Evolutionary conservation across 2,888 invertebrate genomes (phyloP).

Genomic region (Amphipoea lucens): DNA sequence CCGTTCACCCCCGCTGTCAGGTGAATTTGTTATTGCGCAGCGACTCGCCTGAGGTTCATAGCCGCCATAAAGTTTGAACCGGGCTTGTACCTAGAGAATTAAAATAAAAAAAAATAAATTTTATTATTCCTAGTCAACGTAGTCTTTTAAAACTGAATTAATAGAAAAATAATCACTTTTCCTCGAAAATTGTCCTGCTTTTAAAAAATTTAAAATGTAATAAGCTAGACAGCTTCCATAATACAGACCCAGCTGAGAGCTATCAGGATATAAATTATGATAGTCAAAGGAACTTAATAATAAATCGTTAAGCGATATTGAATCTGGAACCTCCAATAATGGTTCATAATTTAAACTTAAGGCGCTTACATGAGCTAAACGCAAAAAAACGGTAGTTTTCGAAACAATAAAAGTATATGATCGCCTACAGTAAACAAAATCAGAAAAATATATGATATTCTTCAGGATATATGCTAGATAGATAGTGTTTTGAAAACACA

Average conservation of each 20-base stretch:
- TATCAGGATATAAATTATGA: slow-evolving; percentile 54
- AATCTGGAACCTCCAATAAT: slow-evolving; percentile 53
- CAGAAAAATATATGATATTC: too few species aligned
- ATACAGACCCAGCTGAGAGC: slow-evolving; percentile 26
- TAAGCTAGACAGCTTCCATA: slow-evolving; percentile 25
- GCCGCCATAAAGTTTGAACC: not conserved
- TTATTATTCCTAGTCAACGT: not conserved
- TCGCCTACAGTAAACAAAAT: too few species aligned
- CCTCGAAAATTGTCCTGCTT: slow-evolving; percentile 1
- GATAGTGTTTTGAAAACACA: too few species aligned
- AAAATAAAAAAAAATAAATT: not conserved
- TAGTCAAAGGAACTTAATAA: slow-evolving; percentile 55
- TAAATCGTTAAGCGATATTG: slow-evolving; percentile 64
- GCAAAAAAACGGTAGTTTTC: too few species aligned
- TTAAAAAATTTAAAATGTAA: slow-evolving; percentile 12
- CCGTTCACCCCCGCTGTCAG: too few species aligned
- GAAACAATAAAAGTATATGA: too few species aligned
- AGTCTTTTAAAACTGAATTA: not conserved
- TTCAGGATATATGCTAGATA: too few species aligned
- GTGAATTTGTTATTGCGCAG: not conserved
- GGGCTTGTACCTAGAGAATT: not conserved
- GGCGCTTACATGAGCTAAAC: too few species aligned
- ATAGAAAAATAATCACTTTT: slow-evolving; percentile 20
- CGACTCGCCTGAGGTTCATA: not conserved
- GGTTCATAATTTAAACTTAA: slow-evolving; percentile 36